A percentile compares a stretch with the other conserved stretches of the same genome.
Evolutionary conservation across 2,888 invertebrate genomes (phyloP).

Genomic region (Tipula confusa): DNA sequence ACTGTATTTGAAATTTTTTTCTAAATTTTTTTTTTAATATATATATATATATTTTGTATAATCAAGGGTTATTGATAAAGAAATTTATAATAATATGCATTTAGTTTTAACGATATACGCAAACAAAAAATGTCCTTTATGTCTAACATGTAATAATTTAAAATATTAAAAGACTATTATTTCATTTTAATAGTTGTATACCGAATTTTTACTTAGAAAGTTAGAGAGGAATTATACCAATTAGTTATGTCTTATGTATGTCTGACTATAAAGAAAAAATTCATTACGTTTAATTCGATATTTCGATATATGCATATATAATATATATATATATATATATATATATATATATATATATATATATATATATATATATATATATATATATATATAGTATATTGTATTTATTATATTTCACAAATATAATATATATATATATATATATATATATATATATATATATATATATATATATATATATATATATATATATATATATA

Average conservation of each 20-base stretch:
- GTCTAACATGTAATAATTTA: conserved; percentile 15
- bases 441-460: too few species aligned
- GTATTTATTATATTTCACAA: conserved; percentile 1
- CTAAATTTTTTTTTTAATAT: neutral
- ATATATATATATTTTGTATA: neutral
- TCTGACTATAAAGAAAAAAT: conserved; percentile 21
- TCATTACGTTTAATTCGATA: neutral
- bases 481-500: too few species aligned
- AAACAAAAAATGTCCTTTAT: neutral
- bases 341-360: too few species aligned
- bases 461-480: too few species aligned
- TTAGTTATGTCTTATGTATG: neutral
- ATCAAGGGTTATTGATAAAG: conserved; percentile 25
- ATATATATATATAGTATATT: too few species aligned
- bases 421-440: too few species aligned
- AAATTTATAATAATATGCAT: conserved; percentile 20
- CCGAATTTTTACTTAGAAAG: neutral
- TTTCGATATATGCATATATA: neutral
- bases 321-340: too few species aligned
- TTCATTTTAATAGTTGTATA: conserved; percentile 25
- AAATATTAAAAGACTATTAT: conserved; percentile 3
- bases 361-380: too few species aligned
- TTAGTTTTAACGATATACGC: conserved; percentile 20
- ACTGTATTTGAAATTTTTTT: neutral
- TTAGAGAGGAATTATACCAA: conserved; percentile 20